phyloP scores from a whole-genome alignment of 1,140 invertebrate genomes.

The Heliconius himera region DNA sequence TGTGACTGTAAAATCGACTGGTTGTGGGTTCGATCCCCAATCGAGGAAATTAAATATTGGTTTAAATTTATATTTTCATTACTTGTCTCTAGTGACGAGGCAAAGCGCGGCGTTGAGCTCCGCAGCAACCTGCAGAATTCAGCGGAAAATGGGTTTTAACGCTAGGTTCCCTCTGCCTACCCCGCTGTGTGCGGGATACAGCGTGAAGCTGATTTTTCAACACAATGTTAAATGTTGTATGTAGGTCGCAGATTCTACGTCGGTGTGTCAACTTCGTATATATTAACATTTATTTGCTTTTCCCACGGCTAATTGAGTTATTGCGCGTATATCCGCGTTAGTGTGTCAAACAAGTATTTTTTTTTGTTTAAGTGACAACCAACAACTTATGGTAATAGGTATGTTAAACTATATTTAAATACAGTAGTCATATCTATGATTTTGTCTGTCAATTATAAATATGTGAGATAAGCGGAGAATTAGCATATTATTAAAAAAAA shows the following conservation, averaged over 20 bases:
- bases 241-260: slow-evolving; percentile 37
- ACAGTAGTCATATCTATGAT: slow-evolving; percentile 7
- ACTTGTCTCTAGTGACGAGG: no score
- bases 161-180: no score
- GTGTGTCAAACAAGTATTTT: slow-evolving; percentile 46
- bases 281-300: slow-evolving; percentile 42
- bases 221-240: slow-evolving; percentile 18
- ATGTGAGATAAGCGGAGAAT: neutral
- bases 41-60: no score
- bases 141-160: no score
- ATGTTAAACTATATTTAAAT: slow-evolving; percentile 25
- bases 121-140: no score
- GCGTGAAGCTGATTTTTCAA: no score
- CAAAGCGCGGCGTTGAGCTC: no score
- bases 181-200: no score
- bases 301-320: slow-evolving; percentile 44
- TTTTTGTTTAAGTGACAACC: slow-evolving; percentile 29
- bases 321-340: slow-evolving; percentile 19
- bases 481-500: neutral
- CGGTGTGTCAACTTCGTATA: slow-evolving; percentile 37
- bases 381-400: slow-evolving; percentile 25
- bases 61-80: no score
- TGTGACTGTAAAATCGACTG: no score
- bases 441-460: slow-evolving; percentile 10
- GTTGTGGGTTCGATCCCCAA: no score